Conservation (phyloP, 2,113 vertebrate species). For the Eudorcas thomsonii region DNA sequence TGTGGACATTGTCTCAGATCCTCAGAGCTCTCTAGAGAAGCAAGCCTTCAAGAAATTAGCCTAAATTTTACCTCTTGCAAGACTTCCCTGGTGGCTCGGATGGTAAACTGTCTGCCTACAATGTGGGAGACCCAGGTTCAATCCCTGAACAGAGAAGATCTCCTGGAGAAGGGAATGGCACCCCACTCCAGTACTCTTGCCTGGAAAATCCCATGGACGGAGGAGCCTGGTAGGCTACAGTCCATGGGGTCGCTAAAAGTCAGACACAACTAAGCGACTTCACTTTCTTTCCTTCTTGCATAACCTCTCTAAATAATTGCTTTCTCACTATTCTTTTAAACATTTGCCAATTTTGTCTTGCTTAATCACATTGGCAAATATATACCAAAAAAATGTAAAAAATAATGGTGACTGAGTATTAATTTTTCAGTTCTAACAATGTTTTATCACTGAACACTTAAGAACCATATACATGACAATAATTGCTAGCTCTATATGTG, state of each 20-base stretch:
- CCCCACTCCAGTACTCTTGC: not conserved
- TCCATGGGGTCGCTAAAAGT: not conserved
- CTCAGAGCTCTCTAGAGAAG: not conserved
- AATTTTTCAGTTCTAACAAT: not conserved
- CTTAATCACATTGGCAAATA: not conserved
- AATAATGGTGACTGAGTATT: not conserved
- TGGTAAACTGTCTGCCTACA: accelerated
- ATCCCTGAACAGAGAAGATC: not conserved
- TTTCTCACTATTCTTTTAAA: not conserved
- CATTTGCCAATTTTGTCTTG: not conserved
- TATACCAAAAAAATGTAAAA: not conserved
- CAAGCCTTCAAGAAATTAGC: not conserved
- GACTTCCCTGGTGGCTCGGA: not conserved
- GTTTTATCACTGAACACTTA: not conserved
- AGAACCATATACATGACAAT: not conserved
- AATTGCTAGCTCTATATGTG: not conserved
- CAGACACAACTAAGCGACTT: not conserved
- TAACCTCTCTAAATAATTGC: not conserved
- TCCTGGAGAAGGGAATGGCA: not conserved
- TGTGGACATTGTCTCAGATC: not conserved
- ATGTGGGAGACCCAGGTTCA: accelerated
- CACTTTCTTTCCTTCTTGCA: not conserved
- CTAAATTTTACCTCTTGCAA: not conserved
- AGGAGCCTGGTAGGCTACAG: not conserved
- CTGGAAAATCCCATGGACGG: not conserved